Evolutionary conservation across 2,113 vertebrate species (phyloP).

Genomic region (Marmota monax): DNA sequence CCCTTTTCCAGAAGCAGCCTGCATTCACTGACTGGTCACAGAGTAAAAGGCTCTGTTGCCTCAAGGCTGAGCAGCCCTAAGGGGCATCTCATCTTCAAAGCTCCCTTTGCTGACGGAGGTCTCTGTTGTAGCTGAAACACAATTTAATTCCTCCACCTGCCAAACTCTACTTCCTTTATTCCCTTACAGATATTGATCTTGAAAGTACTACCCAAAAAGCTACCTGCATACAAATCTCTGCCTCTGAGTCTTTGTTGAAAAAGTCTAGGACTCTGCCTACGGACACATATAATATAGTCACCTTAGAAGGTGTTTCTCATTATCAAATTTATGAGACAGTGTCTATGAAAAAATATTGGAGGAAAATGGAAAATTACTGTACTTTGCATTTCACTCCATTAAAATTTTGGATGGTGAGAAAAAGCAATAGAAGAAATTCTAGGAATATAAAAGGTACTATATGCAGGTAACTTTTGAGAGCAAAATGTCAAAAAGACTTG

Average conservation of each 20-base stretch:
- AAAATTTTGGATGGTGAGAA: not conserved
- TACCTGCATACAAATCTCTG: not conserved
- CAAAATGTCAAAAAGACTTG: conserved; percentile 40
- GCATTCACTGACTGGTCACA: not conserved
- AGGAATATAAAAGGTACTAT: not conserved
- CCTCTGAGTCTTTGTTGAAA: not conserved
- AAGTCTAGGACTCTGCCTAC: not conserved
- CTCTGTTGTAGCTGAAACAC: not conserved
- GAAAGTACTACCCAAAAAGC: not conserved
- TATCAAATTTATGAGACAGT: not conserved
- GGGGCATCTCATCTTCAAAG: not conserved
- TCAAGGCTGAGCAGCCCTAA: not conserved
- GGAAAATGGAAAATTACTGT: not conserved
- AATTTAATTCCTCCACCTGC: not conserved
- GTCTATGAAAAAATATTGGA: conserved; percentile 9
- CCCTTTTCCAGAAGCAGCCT: not conserved
- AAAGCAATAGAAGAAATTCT: conserved; percentile 13
- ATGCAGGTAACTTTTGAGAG: not conserved
- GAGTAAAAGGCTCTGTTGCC: not conserved
- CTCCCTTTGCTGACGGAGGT: not conserved
- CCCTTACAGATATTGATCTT: not conserved
- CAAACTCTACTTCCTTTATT: not conserved
- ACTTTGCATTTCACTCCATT: conserved; percentile 10
- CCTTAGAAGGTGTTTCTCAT: not conserved
- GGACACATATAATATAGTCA: not conserved